Base-by-base conservation (phyloP, 2,113 vertebrate genomes). In the Noctilio leporinus region DNA sequence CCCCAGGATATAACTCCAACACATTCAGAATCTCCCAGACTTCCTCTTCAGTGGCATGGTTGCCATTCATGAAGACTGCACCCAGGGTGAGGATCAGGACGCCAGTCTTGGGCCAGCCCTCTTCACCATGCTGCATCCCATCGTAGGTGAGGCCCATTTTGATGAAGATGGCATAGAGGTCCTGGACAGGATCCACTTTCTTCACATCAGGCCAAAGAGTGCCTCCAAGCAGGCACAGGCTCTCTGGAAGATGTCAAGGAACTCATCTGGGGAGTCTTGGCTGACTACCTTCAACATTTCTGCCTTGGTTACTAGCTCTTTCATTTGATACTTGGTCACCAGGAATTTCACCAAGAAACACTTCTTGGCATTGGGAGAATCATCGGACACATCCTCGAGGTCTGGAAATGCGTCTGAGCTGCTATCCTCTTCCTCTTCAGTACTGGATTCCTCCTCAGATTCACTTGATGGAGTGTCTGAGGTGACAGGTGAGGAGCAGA, bases 11-110 rank as follows among this genome's bases (percentile, higher is more conserved):
- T n/a, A n/a, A n/a, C n/a, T n/a, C n/a, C n/a, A n/a, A n/a, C n/a
- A n/a, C n/a, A n/a, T 26, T 94, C 49, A 95, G 64, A 64, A 59
- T 40, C 70, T 91, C 2, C 95, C 94, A 97, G n/a, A 97, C 12
- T 33, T 94, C 77, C 0, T 93, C 28, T 70, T 94, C 86, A 14
- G 77, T 82, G 53, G 94, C 65, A 26, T 16, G 7, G 51, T 93
- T 94, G 49, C 82, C 92, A 0, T 91, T 94, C 82, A 94, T 15
- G 65, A 94, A 93, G 65, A 94, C 64, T 47, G 75, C 19, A 14
- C 82, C 72, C 15, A 97, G 67, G 19, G 91, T 15, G 45, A 95
- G 40, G 12, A 96, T 89, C 77, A 97, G 67, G 57, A 95, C 35
- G 55, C 90, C 93, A 0, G 78, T 89, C 78, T 95, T 95, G 33